These are phyloP conservation scores for Heliconius hortense DNA, from an alignment of 2,888 invertebrate species.

Conservation along the genomic window DNA sequence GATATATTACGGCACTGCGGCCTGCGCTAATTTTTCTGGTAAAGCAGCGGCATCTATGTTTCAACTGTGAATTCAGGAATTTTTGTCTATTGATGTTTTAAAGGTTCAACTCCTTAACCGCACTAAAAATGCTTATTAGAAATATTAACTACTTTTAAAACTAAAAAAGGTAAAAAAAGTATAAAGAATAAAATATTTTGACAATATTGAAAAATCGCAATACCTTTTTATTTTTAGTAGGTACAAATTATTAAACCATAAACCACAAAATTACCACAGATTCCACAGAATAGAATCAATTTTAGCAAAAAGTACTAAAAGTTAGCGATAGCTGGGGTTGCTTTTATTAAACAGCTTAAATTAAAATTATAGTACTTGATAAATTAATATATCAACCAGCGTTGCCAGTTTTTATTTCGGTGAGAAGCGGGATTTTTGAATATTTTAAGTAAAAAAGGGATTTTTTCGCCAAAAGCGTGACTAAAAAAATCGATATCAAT, in stretches of 20 bases:
- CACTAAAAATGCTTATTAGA: background rate
- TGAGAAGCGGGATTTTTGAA: too few relatives aligned
- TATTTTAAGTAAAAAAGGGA: too few relatives aligned
- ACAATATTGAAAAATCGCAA: background rate
- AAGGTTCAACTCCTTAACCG: background rate
- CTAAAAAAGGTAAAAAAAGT: background rate
- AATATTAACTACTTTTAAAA: background rate
- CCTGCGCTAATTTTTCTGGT: constrained; percentile 47
- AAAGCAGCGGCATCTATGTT: constrained; percentile 51
- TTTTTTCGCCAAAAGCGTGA: too few relatives aligned
- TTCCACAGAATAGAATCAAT: background rate
- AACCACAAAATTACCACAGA: background rate
- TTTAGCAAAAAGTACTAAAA: background rate
- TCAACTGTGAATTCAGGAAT: background rate
- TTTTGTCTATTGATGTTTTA: constrained; percentile 37
- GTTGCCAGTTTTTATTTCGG: too few relatives aligned
- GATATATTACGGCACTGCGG: constrained; percentile 49
- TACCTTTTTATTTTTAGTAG: background rate
- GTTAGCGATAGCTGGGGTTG: background rate
- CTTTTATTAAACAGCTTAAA: too few relatives aligned
- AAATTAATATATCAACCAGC: too few relatives aligned
- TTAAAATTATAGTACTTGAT: too few relatives aligned
- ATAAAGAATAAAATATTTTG: background rate
- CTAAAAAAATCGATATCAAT: too few relatives aligned
- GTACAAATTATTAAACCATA: background rate